Base-by-base conservation (phyloP, 92 coral and sea anemone genomes). In the Micromussa lordhowensis region DNA sequence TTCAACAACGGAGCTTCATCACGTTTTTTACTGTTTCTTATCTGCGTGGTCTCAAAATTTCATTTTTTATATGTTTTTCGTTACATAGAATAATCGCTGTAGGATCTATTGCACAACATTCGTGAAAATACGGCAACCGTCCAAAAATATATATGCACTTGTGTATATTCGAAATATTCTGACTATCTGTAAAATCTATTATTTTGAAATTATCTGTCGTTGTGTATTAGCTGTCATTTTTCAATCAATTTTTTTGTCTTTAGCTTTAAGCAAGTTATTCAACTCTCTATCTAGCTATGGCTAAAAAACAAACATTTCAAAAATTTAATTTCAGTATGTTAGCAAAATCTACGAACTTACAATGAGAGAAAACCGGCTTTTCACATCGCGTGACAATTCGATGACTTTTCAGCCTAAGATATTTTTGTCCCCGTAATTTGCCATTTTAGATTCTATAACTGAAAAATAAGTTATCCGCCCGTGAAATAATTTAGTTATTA, bases 401-500 rank as follows among this genome's bases (percentile, higher is more conserved):
- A 66, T 66, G n/a, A 66, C 34, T 66, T 66, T 66, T 26, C 10
- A 24, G 29, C 29, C 69, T 22, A 5, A 63, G 5, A 63, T 63
- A 12, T 29, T 69, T 69, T 68, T 28, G 30, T 69, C 6, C 44
- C 15, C 30, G 18, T 51, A 26, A 51, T 78, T 51, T 49, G 38
- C 82, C 64, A 78, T 57, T 30, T 29, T 18, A 1, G 70, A 64
- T 8, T 35, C 68, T 28, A 64, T 68, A 28, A 68, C 54, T 1
- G 38, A 44, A 64, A 32, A 64, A 49, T 15, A 68, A 40, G 63
- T 31, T 44, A 68, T 69, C 63, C 51, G 51, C 51, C 29, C 14
- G 69, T 57, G 70, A n/a, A 80, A 80, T 80, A 32, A 80, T 80
- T 80, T 64, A 44, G 26, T 57, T 21, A 80, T 57, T 80, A 49